phyloP scores from a whole-genome alignment of 2,888 invertebrate genomes.

The Ommatoiulus sabulosus region DNA sequence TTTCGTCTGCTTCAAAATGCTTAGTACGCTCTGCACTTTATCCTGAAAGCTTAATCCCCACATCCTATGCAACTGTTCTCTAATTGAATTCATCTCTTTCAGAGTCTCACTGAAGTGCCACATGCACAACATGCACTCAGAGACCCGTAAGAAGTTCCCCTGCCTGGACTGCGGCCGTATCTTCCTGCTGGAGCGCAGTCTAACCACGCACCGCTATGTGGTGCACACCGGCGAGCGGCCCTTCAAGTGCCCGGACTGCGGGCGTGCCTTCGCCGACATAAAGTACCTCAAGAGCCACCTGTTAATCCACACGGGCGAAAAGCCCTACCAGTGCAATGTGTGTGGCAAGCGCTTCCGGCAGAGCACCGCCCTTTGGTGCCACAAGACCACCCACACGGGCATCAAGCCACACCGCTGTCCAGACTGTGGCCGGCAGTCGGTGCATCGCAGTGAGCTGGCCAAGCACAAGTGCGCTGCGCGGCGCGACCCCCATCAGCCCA shows the following conservation, averaged over 20 bases:
- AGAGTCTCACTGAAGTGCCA: conserved; percentile 57
- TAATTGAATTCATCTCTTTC: background rate
- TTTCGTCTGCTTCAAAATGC: too few relatives aligned
- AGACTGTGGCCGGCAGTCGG: conserved; percentile 57
- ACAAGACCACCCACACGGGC: conserved; percentile 57
- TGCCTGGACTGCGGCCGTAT: conserved; percentile 56
- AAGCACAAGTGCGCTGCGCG: conserved; percentile 56
- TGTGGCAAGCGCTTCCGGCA: conserved; percentile 57
- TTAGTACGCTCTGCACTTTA: too few relatives aligned
- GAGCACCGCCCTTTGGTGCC: conserved; percentile 57
- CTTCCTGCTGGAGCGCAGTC: conserved; percentile 55
- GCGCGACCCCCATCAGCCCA: conserved; percentile 52
- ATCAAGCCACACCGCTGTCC: conserved; percentile 57
- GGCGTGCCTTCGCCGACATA: conserved; percentile 55
- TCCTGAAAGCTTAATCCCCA: too few relatives aligned
- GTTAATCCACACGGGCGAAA: conserved; percentile 56
- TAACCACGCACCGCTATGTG: conserved; percentile 57
- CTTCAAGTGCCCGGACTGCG: conserved; percentile 56
- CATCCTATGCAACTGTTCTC: background rate
- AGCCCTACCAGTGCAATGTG: conserved; percentile 58
- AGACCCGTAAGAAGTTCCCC: conserved; percentile 55
- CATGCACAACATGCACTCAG: conserved; percentile 57
- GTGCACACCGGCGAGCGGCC: conserved; percentile 57
- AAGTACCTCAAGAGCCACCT: conserved; percentile 58
- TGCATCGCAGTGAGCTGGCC: conserved; percentile 55